phyloP scores from a whole-genome alignment of 2,113 vertebrate genomes.

The Phalacrocorax aristotelis region DNA sequence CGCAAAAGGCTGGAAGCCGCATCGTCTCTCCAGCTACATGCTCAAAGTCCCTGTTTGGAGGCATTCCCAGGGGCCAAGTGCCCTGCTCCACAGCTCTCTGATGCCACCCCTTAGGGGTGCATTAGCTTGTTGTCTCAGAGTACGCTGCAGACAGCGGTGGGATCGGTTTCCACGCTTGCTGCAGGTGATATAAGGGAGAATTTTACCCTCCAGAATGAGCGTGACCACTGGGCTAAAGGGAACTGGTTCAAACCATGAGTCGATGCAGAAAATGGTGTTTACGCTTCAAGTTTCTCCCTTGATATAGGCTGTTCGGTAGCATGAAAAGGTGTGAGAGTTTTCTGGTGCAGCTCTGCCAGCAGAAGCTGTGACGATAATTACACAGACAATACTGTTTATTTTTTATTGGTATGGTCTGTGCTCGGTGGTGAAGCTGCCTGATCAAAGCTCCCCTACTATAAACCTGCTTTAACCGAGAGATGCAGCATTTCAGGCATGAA shows the following conservation, averaged over 20 bases:
- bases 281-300: background rate
- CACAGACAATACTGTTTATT: background rate
- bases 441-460: background rate
- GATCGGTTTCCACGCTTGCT: too few relatives aligned
- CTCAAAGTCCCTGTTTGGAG: background rate
- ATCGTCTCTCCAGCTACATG: too few relatives aligned
- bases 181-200: background rate
- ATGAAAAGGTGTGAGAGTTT: background rate
- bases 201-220: background rate
- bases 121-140: background rate
- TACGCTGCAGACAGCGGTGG: background rate
- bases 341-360: background rate
- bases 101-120: background rate
- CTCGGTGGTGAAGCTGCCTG: background rate
- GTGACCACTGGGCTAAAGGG: background rate
- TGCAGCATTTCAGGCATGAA: background rate
- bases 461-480: background rate
- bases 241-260: background rate
- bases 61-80: background rate
- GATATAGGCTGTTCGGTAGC: background rate
- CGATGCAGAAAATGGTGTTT: background rate
- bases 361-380: background rate
- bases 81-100: background rate
- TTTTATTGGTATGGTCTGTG: background rate
- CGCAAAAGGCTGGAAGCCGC: background rate